Conservation (phyloP, 2,888 invertebrate genomes). For the Villa cingulata region DNA sequence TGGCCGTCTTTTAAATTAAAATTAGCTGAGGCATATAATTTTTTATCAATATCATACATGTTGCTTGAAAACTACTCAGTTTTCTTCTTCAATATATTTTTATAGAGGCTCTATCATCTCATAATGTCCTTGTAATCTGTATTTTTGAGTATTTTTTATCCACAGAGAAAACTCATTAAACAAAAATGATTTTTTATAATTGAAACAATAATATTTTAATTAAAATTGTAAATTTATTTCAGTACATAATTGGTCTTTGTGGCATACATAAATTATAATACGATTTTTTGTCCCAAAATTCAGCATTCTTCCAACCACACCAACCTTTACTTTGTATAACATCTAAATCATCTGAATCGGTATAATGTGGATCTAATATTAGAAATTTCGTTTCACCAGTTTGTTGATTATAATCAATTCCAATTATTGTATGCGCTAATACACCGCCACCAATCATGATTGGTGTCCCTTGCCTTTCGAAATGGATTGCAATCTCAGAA, state of each 20-base stretch:
- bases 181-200: too few relatives aligned
- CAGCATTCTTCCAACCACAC: constrained; percentile 92
- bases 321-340: constrained; percentile 72
- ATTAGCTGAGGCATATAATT: too few relatives aligned
- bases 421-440: constrained; percentile 93
- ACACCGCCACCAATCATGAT: constrained; percentile 99
- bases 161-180: too few relatives aligned
- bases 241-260: constrained; percentile 36
- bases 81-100: too few relatives aligned
- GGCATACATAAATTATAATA: constrained; percentile 97
- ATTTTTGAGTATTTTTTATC: too few relatives aligned
- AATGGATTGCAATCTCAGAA: constrained; percentile 77
- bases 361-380: constrained; percentile 98
- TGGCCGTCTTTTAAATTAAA: too few relatives aligned
- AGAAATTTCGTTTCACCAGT: constrained; percentile 77
- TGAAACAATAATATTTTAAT: too few relatives aligned
- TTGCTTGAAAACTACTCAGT: too few relatives aligned
- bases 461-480: constrained; percentile 84
- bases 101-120: too few relatives aligned
- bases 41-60: too few relatives aligned
- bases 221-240: too few relatives aligned
- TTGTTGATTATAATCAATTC: constrained; percentile 71
- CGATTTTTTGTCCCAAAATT: constrained; percentile 90
- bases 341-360: constrained; percentile 69
- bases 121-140: too few relatives aligned